phyloP scores from a whole-genome alignment of 2,888 invertebrate genomes.

The Eulithis prunata region DNA sequence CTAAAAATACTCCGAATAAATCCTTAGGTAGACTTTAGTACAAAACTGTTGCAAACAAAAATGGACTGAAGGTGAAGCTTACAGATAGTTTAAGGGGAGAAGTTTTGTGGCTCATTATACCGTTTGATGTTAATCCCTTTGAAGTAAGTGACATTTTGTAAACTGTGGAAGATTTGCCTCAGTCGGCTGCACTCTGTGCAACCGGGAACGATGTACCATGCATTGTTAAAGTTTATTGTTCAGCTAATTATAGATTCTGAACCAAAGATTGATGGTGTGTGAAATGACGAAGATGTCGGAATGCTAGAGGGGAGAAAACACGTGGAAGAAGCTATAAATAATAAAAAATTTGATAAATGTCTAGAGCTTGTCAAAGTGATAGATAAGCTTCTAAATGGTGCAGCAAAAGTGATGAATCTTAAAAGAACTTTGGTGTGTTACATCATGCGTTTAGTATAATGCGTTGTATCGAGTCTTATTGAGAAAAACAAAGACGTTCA shows the following conservation, averaged over 20 bases:
- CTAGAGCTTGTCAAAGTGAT: conserved; percentile 42
- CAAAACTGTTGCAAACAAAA: conserved; percentile 47
- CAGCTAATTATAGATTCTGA: conserved; percentile 69
- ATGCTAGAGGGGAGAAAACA: conserved; percentile 46
- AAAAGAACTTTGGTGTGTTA: conserved; percentile 10
- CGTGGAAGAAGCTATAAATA: conserved; percentile 52
- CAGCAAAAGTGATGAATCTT: conserved; percentile 19
- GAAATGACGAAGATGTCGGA: conserved; percentile 61
- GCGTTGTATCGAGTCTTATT: neutral
- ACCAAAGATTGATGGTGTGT: conserved; percentile 65
- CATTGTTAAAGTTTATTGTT: conserved; percentile 60
- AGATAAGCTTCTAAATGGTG: conserved; percentile 41
- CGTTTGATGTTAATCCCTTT: conserved; percentile 77
- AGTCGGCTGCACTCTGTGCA: conserved; percentile 62
- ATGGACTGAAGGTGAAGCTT: conserved; percentile 43
- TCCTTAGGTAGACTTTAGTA: conserved; percentile 36
- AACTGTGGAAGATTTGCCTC: conserved; percentile 74
- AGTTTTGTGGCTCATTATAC: conserved; percentile 58
- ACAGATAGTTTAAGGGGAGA: conserved; percentile 42
- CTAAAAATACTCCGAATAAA: conserved; percentile 66
- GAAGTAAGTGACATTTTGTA: conserved; percentile 78
- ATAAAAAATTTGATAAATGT: conserved; percentile 53
- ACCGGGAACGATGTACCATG: conserved; percentile 56
- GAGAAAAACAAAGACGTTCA: too few relatives aligned
- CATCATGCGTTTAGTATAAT: conserved; percentile 5